Evolutionary conservation across 1,140 invertebrate genomes (phyloP).

Genomic region (Platorchestia sp.): DNA sequence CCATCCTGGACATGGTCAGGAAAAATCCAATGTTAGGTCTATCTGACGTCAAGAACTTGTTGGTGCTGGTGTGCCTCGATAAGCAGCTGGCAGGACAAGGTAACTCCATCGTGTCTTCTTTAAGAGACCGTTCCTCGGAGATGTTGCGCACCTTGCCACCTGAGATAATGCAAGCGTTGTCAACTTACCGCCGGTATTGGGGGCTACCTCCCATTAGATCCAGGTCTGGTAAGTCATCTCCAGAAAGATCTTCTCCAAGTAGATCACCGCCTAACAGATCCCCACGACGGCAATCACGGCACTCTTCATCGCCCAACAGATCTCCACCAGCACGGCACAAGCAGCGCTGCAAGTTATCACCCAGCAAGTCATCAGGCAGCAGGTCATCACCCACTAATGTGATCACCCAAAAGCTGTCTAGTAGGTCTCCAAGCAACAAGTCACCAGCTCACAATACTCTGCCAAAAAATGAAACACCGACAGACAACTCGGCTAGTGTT

Average conservation of each 20-base stretch:
- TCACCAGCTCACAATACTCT: background rate
- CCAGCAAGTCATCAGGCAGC: background rate
- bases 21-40: background rate
- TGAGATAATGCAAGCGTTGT: background rate
- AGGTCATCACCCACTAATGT: background rate
- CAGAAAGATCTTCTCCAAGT: background rate
- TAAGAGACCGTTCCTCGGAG: background rate
- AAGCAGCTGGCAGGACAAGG: background rate
- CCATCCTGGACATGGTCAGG: background rate
- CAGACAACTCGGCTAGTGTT: too few species aligned
- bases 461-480: background rate
- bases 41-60: background rate
- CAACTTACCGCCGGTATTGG: background rate
- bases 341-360: background rate
- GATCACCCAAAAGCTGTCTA: background rate
- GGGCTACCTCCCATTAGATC: background rate
- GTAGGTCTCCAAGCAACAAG: background rate
- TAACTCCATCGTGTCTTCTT: background rate
- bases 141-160: background rate
- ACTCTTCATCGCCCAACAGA: too few species aligned
- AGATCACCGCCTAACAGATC: background rate
- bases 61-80: slow-evolving; percentile 1
- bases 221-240: background rate
- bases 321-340: too few species aligned
- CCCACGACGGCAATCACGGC: background rate